Evolutionary conservation across 2,113 vertebrate species (phyloP).

Genomic region (Neotoma lepida): DNA sequence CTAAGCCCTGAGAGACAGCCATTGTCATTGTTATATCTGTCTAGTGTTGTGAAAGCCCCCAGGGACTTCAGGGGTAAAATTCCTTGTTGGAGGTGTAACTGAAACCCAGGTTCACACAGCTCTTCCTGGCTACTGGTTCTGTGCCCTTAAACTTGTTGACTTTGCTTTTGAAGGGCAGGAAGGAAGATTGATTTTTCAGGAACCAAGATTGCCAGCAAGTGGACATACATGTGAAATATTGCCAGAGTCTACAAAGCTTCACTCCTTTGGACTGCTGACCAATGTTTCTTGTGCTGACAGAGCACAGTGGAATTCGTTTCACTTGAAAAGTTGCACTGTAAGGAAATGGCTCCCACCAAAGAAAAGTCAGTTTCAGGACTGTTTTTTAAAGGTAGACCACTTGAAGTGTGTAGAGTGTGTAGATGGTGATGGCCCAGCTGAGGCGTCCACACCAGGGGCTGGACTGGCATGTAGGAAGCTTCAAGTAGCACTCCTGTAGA

Average conservation of each 20-base stretch:
- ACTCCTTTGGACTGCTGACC: background rate
- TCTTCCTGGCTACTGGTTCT: background rate
- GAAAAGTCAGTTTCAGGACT: background rate
- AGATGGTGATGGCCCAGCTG: background rate
- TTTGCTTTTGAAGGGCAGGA: constrained; percentile 6
- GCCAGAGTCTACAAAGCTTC: background rate
- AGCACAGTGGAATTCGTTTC: background rate
- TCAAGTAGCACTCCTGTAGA: background rate
- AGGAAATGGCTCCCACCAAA: background rate
- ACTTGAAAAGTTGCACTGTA: constrained; percentile 29
- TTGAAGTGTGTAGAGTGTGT: background rate
- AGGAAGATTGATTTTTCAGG: background rate
- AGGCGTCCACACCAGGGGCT: background rate
- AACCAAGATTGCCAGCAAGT: background rate
- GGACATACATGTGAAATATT: background rate
- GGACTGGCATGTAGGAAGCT: background rate
- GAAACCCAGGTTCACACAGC: background rate
- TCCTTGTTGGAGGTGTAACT: background rate
- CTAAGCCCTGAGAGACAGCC: background rate
- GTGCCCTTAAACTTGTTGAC: background rate
- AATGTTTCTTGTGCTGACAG: background rate
- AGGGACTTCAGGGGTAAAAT: background rate
- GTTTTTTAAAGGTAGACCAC: background rate
- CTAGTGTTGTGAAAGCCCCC: background rate
- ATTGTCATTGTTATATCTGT: background rate